Base-by-base conservation (phyloP, 1,140 invertebrate genomes). In the Lethocerus indicus region DNA sequence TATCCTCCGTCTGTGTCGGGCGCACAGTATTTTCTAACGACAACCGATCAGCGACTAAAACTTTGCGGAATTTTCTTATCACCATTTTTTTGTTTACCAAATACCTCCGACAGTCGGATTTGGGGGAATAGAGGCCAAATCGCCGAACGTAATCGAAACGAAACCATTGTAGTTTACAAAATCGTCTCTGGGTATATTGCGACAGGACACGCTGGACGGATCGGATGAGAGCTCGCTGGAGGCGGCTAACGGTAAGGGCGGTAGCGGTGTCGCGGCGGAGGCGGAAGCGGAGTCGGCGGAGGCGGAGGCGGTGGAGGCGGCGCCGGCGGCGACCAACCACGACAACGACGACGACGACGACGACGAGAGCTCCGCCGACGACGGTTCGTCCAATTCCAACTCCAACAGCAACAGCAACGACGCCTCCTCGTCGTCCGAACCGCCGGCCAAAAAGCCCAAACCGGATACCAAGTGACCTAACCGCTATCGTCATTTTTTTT, bases 391-490 rank as follows among this genome's bases (percentile, higher is more conserved):
- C 13, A 44, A 44, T 26, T 43, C 39, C 39, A 42, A 51, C 50
- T 47, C 36, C 44, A 51, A 51, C 35, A 20, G 44, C 6, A 24
- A 47, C 46, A 20, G 28, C n/a, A 21, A n/a, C 3, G 26, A 43
- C 40, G 27, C 26, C 39, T 25, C 41, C 9, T 35, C 44, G 26
- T 51, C 53, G 42, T 44, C 49, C 23, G 54, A 55, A 32, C 54
- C 54, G 2, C 54, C 50, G 28, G 37, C 54, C 47, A 55, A 55
- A 39, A 55, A 55, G 50, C 39, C 51, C 25, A 54, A 54, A 47
- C 40, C 42, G 14, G 53, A 54, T 18, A 29, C 43, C 49, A 50
- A 54, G 53, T 54, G 53, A 54, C 49, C 49, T 39, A n/a, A 39
- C 36, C 36, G 13, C 36, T 39, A 39, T 39, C n/a, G 4, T 39